Base-by-base conservation (phyloP, 2,888 invertebrate species). In the Trichogramma dendrolimi region DNA sequence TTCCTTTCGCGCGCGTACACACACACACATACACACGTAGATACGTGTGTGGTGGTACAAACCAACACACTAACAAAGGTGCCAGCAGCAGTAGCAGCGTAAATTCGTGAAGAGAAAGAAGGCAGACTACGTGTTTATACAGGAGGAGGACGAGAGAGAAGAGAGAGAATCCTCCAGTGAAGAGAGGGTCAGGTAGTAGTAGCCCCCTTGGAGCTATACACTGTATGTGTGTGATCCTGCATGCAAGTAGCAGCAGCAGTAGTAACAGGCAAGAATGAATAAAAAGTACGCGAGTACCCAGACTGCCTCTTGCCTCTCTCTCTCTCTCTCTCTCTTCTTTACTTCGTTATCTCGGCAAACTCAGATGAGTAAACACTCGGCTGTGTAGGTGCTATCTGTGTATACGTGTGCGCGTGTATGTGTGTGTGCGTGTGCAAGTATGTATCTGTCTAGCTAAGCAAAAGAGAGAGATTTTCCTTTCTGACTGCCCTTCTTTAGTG, bases 81-180 rank as follows among this genome's bases (percentile, higher is more conserved):
- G 27, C 27, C 27, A 27, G 27, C 27, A 1, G 27, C 27, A 27
- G 27, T 27, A 27, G 27, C 27, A 27, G 27, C 27, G 27, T 27
- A 27, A 27, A 27, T 27, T 27, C 27, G 27, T 27, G 27, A 38
- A 53, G 54, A 47, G 49, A 48, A 14, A 41, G 51, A 50, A 54
- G 43, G 49, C 39, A 14, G 38, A 11, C 50, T 8, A 60, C 49
- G 54, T 54, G 11, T 50, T 40, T 53, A 60, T 47, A 59, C 41
- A 49, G 44, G n/a, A 38, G 14, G 10, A 8, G 11, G 57, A 14
- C 44, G 49, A 62, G 62, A 53, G 46, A 44, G 53, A 61, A 57
- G 62, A 58, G 61, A 63, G 62, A 61, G 61, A 55, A 61, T 57
- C 57, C 59, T 60, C 48, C 47, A 44, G 44, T 4, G n/a, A 46